Conservation (phyloP, 2,113 vertebrate genomes). For the Actenoides hombroni region DNA sequence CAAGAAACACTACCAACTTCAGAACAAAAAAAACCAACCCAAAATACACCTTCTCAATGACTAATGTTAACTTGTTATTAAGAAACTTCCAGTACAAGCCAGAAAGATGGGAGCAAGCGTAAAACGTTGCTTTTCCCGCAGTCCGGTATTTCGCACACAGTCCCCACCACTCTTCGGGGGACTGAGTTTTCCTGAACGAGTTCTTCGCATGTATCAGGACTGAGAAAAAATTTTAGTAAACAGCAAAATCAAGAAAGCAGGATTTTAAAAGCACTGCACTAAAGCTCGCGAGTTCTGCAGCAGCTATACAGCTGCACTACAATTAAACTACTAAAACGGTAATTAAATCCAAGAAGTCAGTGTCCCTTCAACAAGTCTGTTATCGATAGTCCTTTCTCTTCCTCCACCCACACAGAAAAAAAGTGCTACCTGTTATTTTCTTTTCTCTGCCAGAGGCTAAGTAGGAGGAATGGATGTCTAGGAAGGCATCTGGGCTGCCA, state of each 20-base stretch:
- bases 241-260: background rate
- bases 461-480: constrained; percentile 43
- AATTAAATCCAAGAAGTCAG: background rate
- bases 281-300: background rate
- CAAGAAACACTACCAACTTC: background rate
- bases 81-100: background rate
- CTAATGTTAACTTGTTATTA: background rate
- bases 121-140: background rate
- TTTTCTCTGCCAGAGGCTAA: background rate
- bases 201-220: background rate
- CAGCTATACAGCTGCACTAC: background rate
- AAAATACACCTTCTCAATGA: background rate
- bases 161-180: background rate
- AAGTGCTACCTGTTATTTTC: background rate
- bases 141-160: background rate
- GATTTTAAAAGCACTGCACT: background rate
- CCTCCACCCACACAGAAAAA: background rate
- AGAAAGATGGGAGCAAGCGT: background rate
- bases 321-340: background rate
- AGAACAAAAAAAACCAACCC: background rate
- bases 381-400: background rate
- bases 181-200: background rate
- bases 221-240: background rate
- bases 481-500: constrained; percentile 27
- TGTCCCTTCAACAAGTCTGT: background rate